These are phyloP conservation scores for Smutsia gigantea DNA, from an alignment of 2,797 vertebrate species.

Conservation along the genomic window DNA sequence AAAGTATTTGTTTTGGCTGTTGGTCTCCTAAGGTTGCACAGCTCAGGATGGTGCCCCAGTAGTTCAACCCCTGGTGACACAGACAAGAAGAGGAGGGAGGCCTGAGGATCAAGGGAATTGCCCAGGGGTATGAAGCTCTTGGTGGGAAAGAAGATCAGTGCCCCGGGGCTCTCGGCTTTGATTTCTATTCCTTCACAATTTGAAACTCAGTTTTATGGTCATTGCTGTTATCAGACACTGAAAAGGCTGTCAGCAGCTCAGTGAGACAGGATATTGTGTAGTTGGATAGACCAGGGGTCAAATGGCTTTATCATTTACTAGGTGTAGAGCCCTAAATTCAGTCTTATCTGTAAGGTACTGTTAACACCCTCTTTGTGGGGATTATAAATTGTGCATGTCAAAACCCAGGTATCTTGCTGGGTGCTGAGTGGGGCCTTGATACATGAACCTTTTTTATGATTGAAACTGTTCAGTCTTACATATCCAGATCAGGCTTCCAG, in stretches of 20 bases:
- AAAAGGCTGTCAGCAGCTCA: neutral
- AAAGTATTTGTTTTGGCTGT: neutral
- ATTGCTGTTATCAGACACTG: neutral
- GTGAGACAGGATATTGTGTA: neutral
- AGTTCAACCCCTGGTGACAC: neutral
- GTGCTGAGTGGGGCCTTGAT: neutral
- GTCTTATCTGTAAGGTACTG: neutral
- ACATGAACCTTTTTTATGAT: neutral
- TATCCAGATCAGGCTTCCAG: neutral
- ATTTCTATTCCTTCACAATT: neutral
- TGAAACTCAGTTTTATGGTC: constrained; percentile 1
- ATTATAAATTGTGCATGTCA: neutral
- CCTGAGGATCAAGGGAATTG: accelerated
- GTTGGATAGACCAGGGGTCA: neutral
- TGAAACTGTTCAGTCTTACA: neutral
- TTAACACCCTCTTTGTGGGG: neutral
- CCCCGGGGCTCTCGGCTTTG: neutral
- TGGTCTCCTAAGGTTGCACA: neutral
- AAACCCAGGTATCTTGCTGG: neutral
- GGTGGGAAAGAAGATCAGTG: neutral
- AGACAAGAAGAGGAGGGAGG: neutral
- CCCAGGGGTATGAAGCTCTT: neutral
- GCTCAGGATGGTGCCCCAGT: neutral
- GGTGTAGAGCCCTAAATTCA: neutral
- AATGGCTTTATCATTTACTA: neutral